Evolutionary conservation across 2,797 vertebrate genomes (phyloP).

Genomic region (Apogon talboti): DNA sequence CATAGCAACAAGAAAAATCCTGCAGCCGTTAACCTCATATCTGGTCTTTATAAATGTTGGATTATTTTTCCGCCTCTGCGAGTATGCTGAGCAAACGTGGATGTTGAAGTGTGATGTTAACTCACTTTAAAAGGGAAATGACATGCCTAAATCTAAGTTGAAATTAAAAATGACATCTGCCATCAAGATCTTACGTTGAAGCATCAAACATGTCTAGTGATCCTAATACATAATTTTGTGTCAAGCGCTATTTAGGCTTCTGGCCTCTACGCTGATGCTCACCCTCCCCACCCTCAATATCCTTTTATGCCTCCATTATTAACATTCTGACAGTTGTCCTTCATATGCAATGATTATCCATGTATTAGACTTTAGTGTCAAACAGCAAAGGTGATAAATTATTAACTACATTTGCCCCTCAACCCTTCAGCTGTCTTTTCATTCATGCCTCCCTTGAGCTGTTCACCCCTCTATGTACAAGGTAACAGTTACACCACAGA

Average conservation of each 20-base stretch:
- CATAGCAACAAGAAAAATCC: conserved; percentile 11
- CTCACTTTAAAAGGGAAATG: conserved; percentile 35
- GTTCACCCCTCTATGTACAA: conserved; percentile 42
- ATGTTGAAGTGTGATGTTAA: conserved; percentile 9
- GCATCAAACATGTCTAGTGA: conserved; percentile 12
- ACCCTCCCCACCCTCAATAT: background rate
- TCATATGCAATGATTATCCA: conserved; percentile 36
- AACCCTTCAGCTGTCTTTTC: conserved; percentile 48
- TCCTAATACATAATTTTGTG: background rate
- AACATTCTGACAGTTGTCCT: conserved; percentile 13
- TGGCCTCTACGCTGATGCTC: background rate
- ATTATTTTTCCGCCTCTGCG: conserved; percentile 17
- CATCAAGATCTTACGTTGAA: conserved; percentile 3
- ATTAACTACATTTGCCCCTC: conserved; percentile 54
- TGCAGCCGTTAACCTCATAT: conserved; percentile 17
- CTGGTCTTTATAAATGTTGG: conserved; percentile 39
- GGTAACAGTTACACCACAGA: conserved; percentile 48
- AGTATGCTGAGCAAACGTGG: conserved; percentile 18
- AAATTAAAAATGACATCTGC: conserved; percentile 6
- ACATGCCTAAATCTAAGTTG: conserved; percentile 28
- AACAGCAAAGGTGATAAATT: conserved; percentile 62
- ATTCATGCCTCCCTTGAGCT: conserved; percentile 54
- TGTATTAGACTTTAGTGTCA: conserved; percentile 57
- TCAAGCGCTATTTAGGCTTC: background rate
- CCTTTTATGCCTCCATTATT: background rate